Base-by-base conservation (phyloP, 2,113 vertebrate genomes). In the Xenus cinereus region DNA sequence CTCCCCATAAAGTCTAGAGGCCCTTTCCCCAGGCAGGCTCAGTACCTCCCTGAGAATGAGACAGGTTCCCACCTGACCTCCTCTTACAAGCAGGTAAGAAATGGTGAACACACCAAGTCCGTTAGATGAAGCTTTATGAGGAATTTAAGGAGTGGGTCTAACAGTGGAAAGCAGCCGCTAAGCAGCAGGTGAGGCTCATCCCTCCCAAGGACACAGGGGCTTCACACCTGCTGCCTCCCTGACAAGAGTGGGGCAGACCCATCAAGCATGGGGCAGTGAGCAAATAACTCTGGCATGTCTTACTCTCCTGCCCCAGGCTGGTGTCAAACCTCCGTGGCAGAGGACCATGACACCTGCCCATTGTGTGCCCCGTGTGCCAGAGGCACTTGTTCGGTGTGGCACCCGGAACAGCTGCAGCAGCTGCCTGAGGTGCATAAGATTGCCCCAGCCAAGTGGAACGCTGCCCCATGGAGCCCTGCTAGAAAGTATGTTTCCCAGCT, bases 311-410 rank as follows among this genome's bases (percentile, higher is more conserved):
- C 28, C 19, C 18, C 74, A 72, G 50, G 6, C 43, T 10, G 15
- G 23, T 39, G 33, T 51, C 13, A 37, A 45, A 37, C 59, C 23
- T 12, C 27, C 0, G 0, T 0, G 1, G 71, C 33, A 21, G 15
- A 27, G 4, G 16, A 10, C 19, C 15, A 4, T 5, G 59, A 20
- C 15, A 35, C 50, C 35, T 66, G 50, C 35, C 26, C 0, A 1
- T 50, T 51, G 72, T 9, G 9, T 0, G 2, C 17, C 6, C 21
- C 46, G 10, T 2, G 1, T 30, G 53, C 46, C 8, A 17, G 39
- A 5, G 28, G 13, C 24, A 10, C 67, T 45, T 39, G 45, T 24
- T 74, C 0, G 0, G 45, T 54, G 63, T 62, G 48, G 68, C 35
- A 57, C 43, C 35, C 2, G 3, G 53, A 69, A 37, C 0, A 0